Evolutionary conservation across 2,113 vertebrate genomes (phyloP), one percentile per base, ranked within the genome.

Genomic region (Hippocampus barbouri): DNA sequence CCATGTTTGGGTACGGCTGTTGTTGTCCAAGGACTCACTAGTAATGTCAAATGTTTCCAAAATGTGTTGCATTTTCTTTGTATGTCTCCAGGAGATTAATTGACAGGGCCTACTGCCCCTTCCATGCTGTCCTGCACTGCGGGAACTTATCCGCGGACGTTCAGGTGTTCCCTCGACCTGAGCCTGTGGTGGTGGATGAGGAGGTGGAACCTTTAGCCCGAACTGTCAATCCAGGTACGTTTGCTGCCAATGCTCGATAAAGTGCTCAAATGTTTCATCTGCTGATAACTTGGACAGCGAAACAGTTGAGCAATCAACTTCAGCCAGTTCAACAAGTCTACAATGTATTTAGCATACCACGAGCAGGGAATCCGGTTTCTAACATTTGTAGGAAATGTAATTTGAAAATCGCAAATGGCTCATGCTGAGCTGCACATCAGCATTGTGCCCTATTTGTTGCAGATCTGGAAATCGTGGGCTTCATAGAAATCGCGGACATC

Each of bases 401-500:
- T 59, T 27, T 34, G 2, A 18, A 45, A 61, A 34, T 30, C 6
- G 30, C 5, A 16, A 18, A 30, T 61, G 9, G 18, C 59, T 30
- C 27, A 61, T 61, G 59, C 38, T 38, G 30, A 38, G 7, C 9
- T 12, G 8, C 0, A 57, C 25, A 65, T 21, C 0, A 73, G 27
- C 0, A 25, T 56, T 56, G 8, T 71, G 2, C 64, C 63, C 0
- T 68, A 4, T 3, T 4, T 73, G 0, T 85, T 83, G 73, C 89
- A 99, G 97, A 98, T 83, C 89, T 99, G 83, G 96, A 98, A 90
- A 95, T 99, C 62, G 91, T 99, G 82, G 97, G 97, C 0, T 99
- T 99, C 87, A 95, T 99, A 87, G 97, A 99, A 86, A 98, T 99
- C 75, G 95, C 93, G 53, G 97, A 99, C 82, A 98, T 99, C 80